These are phyloP conservation scores for Mamestra configurata DNA, from an alignment of 1,140 invertebrate species.

Conservation along the genomic window DNA sequence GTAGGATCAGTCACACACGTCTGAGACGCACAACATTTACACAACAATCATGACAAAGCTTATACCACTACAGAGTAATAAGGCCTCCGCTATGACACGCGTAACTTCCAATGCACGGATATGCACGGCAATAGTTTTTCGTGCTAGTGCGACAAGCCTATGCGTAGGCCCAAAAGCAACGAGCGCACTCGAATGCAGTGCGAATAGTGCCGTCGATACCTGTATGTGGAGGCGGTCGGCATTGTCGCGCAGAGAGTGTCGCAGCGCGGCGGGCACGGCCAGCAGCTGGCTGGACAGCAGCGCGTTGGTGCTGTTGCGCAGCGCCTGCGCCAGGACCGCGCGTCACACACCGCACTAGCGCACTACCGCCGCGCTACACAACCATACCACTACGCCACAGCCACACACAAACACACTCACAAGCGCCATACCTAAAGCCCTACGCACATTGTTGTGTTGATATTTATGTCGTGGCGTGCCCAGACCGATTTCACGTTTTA, in stretches of 20 bases:
- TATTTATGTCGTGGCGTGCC: no score
- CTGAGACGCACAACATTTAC: background rate
- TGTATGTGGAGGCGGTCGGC: slow-evolving; percentile 78
- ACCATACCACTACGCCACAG: no score
- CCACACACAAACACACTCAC: slow-evolving; percentile 12
- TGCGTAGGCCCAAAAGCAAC: background rate
- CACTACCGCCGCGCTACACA: slow-evolving; percentile 49
- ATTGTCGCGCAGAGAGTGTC: slow-evolving; percentile 78
- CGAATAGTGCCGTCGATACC: slow-evolving; percentile 52
- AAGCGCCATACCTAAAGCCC: no score
- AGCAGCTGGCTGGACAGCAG: slow-evolving; percentile 91
- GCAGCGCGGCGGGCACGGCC: slow-evolving; percentile 75
- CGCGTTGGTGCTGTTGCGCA: slow-evolving; percentile 94
- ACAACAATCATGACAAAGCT: background rate
- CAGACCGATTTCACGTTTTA: no score
- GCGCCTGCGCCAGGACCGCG: slow-evolving; percentile 87
- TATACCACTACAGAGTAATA: background rate
- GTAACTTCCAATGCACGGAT: background rate
- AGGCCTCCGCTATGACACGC: background rate
- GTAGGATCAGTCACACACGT: background rate
- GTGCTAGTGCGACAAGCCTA: no score
- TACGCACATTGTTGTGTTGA: no score
- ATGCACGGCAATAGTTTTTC: no score
- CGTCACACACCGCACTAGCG: background rate
- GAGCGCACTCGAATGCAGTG: background rate